A percentile compares a stretch with the other conserved stretches of the same genome.
phyloP scores from a whole-genome alignment of 2,113 vertebrate genomes.

The Gymnarchus niloticus region DNA sequence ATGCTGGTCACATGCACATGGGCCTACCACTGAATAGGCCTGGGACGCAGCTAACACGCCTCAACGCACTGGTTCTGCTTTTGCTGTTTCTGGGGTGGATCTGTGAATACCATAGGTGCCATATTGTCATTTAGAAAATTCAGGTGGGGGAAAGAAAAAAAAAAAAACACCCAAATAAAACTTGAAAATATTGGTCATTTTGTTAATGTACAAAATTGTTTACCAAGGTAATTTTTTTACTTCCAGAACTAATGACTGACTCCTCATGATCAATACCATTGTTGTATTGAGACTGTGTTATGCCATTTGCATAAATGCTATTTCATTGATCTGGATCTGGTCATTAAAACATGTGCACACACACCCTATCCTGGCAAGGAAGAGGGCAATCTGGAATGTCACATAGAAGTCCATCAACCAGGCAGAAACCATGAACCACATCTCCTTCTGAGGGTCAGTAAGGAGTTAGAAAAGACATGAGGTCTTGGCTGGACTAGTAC shows the following conservation, averaged over 20 bases:
- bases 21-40: too few relatives aligned
- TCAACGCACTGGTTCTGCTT: too few relatives aligned
- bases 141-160: constrained; percentile 41
- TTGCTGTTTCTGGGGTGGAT: constrained; percentile 35
- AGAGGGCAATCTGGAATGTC: too few relatives aligned
- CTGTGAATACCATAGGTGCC: constrained; percentile 59
- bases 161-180: constrained; percentile 46
- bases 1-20: too few relatives aligned
- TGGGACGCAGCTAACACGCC: neutral
- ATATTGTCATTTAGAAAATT: constrained; percentile 50
- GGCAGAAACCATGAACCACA: neutral
- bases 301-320: constrained; percentile 69
- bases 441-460: neutral
- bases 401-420: too few relatives aligned
- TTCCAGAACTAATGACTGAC: constrained; percentile 51
- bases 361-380: neutral
- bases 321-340: constrained; percentile 51
- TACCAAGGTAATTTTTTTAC: constrained; percentile 47
- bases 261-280: constrained; percentile 62
- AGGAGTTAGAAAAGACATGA: too few relatives aligned
- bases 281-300: constrained; percentile 64
- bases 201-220: constrained; percentile 58
- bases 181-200: constrained; percentile 53
- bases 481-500: neutral
- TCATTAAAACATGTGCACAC: neutral